Evolutionary conservation across 2,888 invertebrate species (phyloP).

Genomic region (Brenthis ino): DNA sequence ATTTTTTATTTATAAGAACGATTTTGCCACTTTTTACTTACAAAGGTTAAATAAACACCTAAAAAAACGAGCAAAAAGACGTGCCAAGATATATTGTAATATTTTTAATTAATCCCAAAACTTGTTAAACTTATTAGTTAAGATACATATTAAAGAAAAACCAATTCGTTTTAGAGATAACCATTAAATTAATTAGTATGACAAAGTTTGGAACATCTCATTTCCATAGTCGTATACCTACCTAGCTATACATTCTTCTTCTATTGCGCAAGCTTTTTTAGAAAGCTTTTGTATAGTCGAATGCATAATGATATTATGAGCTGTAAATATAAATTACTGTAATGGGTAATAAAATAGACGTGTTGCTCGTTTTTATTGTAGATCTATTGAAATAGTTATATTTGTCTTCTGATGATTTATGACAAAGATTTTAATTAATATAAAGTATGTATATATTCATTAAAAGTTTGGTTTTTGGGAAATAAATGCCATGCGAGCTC

Average conservation of each 20-base stretch:
- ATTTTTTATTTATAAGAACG: too few relatives aligned
- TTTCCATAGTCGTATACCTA: conserved; percentile 9
- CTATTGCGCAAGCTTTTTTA: conserved; percentile 33
- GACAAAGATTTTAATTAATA: conserved; percentile 1
- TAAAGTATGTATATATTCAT: not conserved
- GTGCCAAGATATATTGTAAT: too few relatives aligned
- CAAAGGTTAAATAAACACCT: too few relatives aligned
- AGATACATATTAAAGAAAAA: too few relatives aligned
- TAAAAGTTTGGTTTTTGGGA: too few relatives aligned
- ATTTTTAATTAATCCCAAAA: too few relatives aligned
- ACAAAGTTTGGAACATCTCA: conserved; percentile 1
- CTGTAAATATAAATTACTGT: conserved; percentile 34
- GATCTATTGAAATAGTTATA: conserved; percentile 15
- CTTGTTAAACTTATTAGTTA: too few relatives aligned
- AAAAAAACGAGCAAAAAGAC: too few relatives aligned
- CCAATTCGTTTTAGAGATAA: too few relatives aligned
- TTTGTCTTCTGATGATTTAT: conserved; percentile 3
- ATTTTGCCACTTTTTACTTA: too few relatives aligned
- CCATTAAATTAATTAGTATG: too few relatives aligned
- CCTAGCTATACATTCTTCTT: conserved; percentile 1
- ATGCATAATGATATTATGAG: conserved; percentile 32
- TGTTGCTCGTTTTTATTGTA: conserved; percentile 1
- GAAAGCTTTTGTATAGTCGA: conserved; percentile 30
- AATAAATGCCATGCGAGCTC: too few relatives aligned
- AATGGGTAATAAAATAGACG: conserved; percentile 32